Evolutionary conservation across 2,797 vertebrate species (phyloP).

Genomic region (Spizella passerina): DNA sequence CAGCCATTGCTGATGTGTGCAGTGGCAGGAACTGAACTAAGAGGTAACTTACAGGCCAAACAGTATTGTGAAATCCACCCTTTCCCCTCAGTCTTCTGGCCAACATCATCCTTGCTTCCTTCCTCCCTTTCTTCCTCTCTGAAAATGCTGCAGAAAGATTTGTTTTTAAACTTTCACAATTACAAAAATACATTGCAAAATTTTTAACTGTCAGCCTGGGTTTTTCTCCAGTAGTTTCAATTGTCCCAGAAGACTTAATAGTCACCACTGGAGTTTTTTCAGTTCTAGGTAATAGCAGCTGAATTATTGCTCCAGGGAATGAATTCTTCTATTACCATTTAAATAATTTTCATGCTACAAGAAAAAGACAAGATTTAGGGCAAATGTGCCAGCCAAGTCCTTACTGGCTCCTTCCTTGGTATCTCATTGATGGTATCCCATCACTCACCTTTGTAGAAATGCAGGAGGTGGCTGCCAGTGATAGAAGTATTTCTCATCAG

Average conservation of each 20-base stretch:
- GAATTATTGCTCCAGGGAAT: not conserved
- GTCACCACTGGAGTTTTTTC: not conserved
- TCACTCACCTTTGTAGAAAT: not conserved
- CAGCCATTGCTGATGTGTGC: not conserved
- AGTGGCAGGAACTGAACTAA: not conserved
- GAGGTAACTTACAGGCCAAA: not conserved
- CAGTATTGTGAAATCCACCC: not conserved
- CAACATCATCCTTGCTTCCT: not conserved
- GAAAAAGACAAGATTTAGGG: not conserved
- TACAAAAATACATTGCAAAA: not conserved
- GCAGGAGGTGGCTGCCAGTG: not conserved
- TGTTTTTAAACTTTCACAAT: not conserved
- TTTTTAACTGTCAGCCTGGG: not conserved
- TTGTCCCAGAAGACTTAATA: not conserved
- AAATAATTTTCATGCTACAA: not conserved
- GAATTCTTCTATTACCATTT: not conserved
- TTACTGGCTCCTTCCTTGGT: not conserved
- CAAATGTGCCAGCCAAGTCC: not conserved
- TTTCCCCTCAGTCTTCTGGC: accelerated
- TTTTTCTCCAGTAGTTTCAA: not conserved
- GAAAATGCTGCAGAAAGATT: not conserved
- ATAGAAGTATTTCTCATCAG: not conserved
- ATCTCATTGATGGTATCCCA: not conserved
- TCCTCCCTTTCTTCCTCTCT: not conserved
- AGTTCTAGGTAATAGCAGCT: not conserved